phyloP scores from a whole-genome alignment of 2,113 vertebrate genomes.

The Sinocyclocheilus grahami region DNA sequence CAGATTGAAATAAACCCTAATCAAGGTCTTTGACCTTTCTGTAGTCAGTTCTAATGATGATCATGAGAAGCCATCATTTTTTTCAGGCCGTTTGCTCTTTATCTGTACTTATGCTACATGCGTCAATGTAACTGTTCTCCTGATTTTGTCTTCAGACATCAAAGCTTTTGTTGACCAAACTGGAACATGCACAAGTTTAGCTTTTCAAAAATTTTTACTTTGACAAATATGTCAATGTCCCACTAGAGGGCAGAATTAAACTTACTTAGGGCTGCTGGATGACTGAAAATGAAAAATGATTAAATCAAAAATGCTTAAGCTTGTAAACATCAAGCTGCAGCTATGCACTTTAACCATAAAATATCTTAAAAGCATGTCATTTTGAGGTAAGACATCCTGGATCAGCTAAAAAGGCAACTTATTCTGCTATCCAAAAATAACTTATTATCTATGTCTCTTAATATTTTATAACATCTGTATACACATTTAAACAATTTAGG shows the following conservation, averaged over 20 bases:
- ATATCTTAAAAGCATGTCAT: too few species aligned
- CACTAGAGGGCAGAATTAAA: slow-evolving; percentile 40
- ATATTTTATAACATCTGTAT: too few species aligned
- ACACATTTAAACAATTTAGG: too few species aligned
- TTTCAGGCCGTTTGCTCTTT: too few species aligned
- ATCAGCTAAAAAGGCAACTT: too few species aligned
- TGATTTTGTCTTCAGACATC: neutral
- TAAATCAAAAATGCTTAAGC: neutral
- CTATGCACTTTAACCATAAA: too few species aligned
- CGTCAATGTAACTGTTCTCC: neutral
- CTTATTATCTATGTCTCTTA: too few species aligned
- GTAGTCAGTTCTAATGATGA: neutral
- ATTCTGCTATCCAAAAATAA: too few species aligned
- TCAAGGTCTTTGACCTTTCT: neutral
- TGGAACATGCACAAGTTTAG: neutral
- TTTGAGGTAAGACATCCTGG: too few species aligned
- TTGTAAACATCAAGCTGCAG: neutral
- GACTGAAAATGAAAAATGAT: neutral
- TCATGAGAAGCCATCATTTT: neutral
- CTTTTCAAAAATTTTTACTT: neutral
- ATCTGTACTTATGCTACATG: too few species aligned
- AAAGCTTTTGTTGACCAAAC: neutral
- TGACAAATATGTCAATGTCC: neutral
- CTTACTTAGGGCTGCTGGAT: slow-evolving; percentile 16
- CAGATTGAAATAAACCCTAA: neutral